Evolutionary conservation across 2,888 invertebrate genomes (phyloP).

Genomic region (Aspidiotus rigidus): DNA sequence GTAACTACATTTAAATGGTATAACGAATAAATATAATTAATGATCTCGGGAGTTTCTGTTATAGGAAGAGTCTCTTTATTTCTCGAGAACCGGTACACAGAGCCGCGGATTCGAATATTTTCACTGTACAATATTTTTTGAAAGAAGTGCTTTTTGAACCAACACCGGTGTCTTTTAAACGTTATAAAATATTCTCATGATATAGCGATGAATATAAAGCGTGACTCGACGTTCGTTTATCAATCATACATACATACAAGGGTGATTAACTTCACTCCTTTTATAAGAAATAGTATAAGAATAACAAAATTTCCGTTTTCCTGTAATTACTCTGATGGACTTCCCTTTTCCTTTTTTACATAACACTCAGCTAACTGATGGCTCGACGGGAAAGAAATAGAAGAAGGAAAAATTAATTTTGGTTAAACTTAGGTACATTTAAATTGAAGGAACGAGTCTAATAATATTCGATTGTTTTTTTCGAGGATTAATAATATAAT

Average conservation of each 20-base stretch:
- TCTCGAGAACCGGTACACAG: too few species aligned
- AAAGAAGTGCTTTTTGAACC: too few species aligned
- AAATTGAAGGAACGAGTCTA: not conserved
- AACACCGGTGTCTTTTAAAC: too few species aligned
- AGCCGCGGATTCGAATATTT: too few species aligned
- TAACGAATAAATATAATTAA: too few species aligned
- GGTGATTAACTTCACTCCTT: conserved; percentile 4
- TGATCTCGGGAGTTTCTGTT: too few species aligned
- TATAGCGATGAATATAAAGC: not conserved
- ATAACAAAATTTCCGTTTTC: conserved; percentile 1
- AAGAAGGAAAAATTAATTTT: not conserved
- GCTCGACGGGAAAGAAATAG: not conserved
- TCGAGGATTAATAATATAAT: not conserved
- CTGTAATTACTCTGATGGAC: conserved; percentile 4
- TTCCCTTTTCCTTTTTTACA: not conserved
- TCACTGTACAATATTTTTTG: too few species aligned
- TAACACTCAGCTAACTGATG: not conserved
- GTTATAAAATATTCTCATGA: too few species aligned
- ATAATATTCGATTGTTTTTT: not conserved
- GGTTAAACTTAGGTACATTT: not conserved
- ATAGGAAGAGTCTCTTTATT: too few species aligned
- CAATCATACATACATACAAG: conserved; percentile 2
- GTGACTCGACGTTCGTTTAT: conserved; percentile 4
- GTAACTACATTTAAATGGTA: too few species aligned
- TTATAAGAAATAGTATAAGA: not conserved